Conservation (phyloP, 2,113 vertebrate genomes). For the Ginglymostoma cirratum region DNA sequence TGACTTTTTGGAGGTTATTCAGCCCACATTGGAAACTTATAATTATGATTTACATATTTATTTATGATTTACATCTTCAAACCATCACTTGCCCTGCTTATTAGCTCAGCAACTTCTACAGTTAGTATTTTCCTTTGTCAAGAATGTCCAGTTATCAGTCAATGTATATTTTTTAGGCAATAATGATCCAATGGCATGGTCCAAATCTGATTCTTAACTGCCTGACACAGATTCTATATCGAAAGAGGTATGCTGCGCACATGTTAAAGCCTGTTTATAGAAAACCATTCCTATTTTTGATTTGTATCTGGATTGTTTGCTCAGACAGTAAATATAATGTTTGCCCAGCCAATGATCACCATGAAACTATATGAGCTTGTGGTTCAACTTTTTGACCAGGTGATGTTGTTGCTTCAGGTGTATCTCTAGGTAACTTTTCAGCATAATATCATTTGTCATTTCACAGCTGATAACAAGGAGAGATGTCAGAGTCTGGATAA, state of each 20-base stretch:
- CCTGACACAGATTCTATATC: constrained; percentile 46
- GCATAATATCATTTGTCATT: constrained; percentile 53
- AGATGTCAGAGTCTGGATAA: constrained; percentile 40
- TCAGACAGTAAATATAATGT: constrained; percentile 50
- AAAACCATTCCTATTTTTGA: constrained; percentile 44
- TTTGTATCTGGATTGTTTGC: constrained; percentile 51
- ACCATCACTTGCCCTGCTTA: constrained; percentile 52
- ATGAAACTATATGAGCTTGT: constrained; percentile 53
- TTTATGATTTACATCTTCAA: constrained; percentile 49
- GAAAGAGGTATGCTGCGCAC: constrained; percentile 48
- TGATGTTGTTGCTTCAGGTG: constrained; percentile 42
- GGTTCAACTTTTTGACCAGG: constrained; percentile 49
- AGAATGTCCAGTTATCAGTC: constrained; percentile 53
- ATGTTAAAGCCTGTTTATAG: constrained; percentile 46
- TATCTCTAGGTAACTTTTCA: constrained; percentile 50
- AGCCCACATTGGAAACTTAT: constrained; percentile 46
- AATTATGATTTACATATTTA: constrained; percentile 48
- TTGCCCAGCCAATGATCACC: constrained; percentile 50
- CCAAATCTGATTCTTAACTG: constrained; percentile 44
- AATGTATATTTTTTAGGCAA: constrained; percentile 44
- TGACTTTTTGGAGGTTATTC: not conserved
- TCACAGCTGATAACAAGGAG: constrained; percentile 48
- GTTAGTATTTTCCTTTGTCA: constrained; percentile 48
- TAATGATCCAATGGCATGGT: not conserved
- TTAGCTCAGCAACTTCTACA: constrained; percentile 44